Conservation (phyloP, 2,888 invertebrate genomes). For the Scaptomyza caliginosa region DNA sequence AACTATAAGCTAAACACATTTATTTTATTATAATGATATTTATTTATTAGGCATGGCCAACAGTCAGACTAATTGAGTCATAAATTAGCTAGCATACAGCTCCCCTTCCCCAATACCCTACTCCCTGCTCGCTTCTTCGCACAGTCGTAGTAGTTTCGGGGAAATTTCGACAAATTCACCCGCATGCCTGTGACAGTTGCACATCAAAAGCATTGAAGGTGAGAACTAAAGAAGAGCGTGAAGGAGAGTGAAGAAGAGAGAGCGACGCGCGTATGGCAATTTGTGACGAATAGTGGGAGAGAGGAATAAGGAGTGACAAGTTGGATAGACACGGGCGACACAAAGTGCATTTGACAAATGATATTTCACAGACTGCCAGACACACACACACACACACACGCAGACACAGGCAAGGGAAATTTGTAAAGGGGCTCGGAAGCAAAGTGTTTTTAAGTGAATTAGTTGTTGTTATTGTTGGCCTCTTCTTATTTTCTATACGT, state of each 20-base stretch:
- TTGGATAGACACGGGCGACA: constrained; percentile 51
- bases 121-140: background rate
- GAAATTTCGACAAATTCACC: constrained; percentile 68
- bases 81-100: constrained; percentile 60
- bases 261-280: background rate
- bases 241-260: background rate
- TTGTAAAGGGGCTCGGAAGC: constrained; percentile 14
- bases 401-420: too few species aligned
- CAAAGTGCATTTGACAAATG: constrained; percentile 82
- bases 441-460: constrained; percentile 78
- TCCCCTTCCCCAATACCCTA: background rate
- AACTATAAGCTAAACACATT: too few species aligned
- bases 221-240: background rate
- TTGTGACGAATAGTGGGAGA: constrained; percentile 27
- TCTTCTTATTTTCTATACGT: constrained; percentile 13
- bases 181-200: constrained; percentile 74
- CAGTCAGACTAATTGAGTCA: constrained; percentile 69
- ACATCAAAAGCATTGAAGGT: constrained; percentile 56
- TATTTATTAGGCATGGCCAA: constrained; percentile 25
- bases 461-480: constrained; percentile 33
- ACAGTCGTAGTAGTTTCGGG: constrained; percentile 16
- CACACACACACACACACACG: constrained; percentile 29
- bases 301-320: constrained; percentile 2
- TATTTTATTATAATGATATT: constrained; percentile 37
- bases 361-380: constrained; percentile 81